phyloP scores from a whole-genome alignment of 2,888 invertebrate genomes.

The Lasioglossum lativentre region DNA sequence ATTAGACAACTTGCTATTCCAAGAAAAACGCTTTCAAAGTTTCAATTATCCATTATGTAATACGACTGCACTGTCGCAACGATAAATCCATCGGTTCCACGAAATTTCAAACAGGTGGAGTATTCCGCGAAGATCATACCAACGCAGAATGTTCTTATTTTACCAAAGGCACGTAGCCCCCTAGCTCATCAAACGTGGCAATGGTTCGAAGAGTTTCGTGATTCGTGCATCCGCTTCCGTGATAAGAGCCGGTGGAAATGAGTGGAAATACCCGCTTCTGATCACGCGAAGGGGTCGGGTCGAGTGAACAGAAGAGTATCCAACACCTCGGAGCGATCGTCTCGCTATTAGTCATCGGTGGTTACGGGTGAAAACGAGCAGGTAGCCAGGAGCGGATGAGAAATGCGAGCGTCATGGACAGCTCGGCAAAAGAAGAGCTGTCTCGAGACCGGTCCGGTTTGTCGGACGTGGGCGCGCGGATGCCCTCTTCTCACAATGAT shows the following conservation, averaged over 20 bases:
- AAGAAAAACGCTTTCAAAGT: too few relatives aligned
- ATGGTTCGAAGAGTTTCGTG: not conserved
- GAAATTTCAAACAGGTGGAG: not conserved
- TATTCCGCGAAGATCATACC: not conserved
- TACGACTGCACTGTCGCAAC: too few relatives aligned
- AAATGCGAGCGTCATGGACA: constrained; percentile 45
- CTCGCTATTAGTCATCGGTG: constrained; percentile 44
- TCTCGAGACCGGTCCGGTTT: constrained; percentile 63
- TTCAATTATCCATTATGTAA: too few relatives aligned
- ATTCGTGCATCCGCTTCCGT: not conserved
- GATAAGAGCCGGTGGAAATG: not conserved
- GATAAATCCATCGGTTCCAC: not conserved
- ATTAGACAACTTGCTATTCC: too few relatives aligned
- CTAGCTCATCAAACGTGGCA: not conserved
- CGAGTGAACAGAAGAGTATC: not conserved
- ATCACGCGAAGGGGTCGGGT: not conserved
- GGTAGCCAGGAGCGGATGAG: constrained; percentile 54
- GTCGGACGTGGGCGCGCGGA: constrained; percentile 75
- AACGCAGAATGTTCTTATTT: not conserved
- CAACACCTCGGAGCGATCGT: constrained; percentile 20
- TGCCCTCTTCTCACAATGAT: constrained; percentile 79
- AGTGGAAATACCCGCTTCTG: not conserved
- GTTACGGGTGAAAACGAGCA: constrained; percentile 40
- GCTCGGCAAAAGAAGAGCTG: constrained; percentile 55
- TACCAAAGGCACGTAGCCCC: not conserved